Evolutionary conservation across 1,140 invertebrate genomes (phyloP).

Genomic region (Harlomillsia oculata): DNA sequence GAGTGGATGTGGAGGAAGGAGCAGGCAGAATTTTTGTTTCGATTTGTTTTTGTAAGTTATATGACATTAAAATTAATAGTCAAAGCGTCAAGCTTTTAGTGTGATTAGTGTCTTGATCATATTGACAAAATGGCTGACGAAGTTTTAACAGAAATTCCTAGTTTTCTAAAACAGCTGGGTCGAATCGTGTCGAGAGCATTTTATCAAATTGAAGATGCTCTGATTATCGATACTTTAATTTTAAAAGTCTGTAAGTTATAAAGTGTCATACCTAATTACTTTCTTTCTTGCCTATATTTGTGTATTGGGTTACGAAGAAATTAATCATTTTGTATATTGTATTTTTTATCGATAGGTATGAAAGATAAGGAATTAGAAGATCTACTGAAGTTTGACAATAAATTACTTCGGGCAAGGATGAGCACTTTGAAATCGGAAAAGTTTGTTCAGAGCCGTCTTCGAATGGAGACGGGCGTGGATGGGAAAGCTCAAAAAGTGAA

Average conservation of each 20-base stretch:
- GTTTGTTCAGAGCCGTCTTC: constrained; percentile 81
- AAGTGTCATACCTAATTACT: constrained; percentile 1
- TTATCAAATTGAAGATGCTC: constrained; percentile 82
- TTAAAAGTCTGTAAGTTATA: constrained; percentile 78
- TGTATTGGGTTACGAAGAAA: no score
- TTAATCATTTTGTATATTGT: neutral
- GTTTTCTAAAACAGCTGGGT: constrained; percentile 79
- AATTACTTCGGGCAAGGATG: constrained; percentile 80
- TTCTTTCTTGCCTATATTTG: neutral
- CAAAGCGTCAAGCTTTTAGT: no score
- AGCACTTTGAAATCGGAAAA: constrained; percentile 81
- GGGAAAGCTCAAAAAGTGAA: constrained; percentile 95
- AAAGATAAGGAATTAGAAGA: constrained; percentile 95
- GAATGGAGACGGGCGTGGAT: constrained; percentile 89
- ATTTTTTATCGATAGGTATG: constrained; percentile 53
- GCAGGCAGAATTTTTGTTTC: no score
- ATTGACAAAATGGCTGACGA: no score
- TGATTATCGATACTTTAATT: constrained; percentile 90
- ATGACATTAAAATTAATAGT: no score
- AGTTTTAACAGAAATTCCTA: constrained; percentile 82
- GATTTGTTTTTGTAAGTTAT: no score
- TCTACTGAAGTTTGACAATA: constrained; percentile 84
- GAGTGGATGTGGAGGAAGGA: no score
- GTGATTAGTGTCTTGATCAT: no score
- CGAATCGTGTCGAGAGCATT: constrained; percentile 83